phyloP scores from a whole-genome alignment of 2,797 vertebrate species.

The Parambassis ranga region DNA sequence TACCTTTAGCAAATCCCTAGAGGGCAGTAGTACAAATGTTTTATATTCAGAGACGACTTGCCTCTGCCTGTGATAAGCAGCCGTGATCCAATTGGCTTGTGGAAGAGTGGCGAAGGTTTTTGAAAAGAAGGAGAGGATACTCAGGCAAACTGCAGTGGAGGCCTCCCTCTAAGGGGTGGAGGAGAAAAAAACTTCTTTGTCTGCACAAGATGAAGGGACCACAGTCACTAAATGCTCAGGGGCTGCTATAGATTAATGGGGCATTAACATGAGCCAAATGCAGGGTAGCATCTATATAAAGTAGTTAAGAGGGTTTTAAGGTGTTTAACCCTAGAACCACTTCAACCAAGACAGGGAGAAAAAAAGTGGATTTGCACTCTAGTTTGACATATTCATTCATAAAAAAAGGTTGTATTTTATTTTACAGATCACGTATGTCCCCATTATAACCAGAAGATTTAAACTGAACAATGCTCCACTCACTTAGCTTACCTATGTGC shows the following conservation, averaged over 20 bases:
- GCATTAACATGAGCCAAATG: slow-evolving; percentile 28
- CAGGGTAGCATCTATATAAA: slow-evolving; percentile 1
- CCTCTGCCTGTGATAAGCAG: slow-evolving; percentile 58
- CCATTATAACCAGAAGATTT: background rate
- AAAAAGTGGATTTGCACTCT: slow-evolving; percentile 18
- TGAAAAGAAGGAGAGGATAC: slow-evolving; percentile 22
- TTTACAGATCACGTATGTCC: background rate
- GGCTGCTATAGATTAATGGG: slow-evolving; percentile 14
- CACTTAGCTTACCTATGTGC: background rate
- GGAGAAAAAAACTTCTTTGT: slow-evolving; percentile 17
- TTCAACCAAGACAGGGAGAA: background rate
- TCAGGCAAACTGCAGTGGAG: slow-evolving; percentile 19
- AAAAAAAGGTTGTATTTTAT: background rate
- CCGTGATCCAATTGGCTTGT: slow-evolving; percentile 56
- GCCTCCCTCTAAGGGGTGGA: slow-evolving; percentile 15
- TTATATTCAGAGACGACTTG: slow-evolving; percentile 61
- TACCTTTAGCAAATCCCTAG: slow-evolving; percentile 67
- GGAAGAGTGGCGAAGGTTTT: slow-evolving; percentile 25
- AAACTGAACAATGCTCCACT: background rate
- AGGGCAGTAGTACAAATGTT: slow-evolving; percentile 71
- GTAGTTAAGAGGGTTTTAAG: slow-evolving; percentile 21
- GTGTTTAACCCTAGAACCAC: slow-evolving; percentile 14
- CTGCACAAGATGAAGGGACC: slow-evolving; percentile 21
- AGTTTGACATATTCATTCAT: background rate
- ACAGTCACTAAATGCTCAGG: slow-evolving; percentile 21